Conservation (phyloP, 2,888 invertebrate species). For the Blastobasis lacticolella region DNA sequence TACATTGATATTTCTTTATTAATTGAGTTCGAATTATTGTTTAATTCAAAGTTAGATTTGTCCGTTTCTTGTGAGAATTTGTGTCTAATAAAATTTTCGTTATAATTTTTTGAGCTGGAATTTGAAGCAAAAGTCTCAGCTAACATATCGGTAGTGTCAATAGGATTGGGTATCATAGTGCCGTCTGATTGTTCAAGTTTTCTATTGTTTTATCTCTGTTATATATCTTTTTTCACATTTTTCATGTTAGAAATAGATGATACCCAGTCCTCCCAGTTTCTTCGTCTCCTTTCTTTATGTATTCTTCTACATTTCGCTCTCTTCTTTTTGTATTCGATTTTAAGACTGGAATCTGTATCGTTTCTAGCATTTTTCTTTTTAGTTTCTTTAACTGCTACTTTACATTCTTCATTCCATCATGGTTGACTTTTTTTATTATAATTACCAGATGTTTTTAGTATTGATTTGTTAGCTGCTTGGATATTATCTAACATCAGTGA, state of each 20-base stretch:
- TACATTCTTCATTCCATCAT: slow-evolving; percentile 6
- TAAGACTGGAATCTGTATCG: no score
- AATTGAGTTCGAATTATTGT: slow-evolving; percentile 4
- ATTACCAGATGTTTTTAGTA: not conserved
- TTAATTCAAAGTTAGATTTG: not conserved
- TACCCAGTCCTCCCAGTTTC: slow-evolving; percentile 6
- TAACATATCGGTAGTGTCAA: slow-evolving; percentile 3
- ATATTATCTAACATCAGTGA: not conserved
- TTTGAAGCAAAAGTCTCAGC: slow-evolving; percentile 8
- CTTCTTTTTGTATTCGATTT: no score
- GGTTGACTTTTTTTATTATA: not conserved
- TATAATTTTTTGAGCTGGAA: slow-evolving; percentile 11
- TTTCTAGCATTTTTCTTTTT: slow-evolving; percentile 1
- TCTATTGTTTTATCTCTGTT: not conserved
- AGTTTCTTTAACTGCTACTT: slow-evolving; percentile 2
- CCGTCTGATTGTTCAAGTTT: not conserved
- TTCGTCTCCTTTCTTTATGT: slow-evolving; percentile 1
- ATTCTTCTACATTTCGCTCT: no score
- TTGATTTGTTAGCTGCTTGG: not conserved
- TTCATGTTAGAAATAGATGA: slow-evolving; percentile 6
- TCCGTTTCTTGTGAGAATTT: not conserved
- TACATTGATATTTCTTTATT: slow-evolving; percentile 4
- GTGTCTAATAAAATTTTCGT: slow-evolving; percentile 2
- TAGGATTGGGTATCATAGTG: not conserved
- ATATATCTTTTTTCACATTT: slow-evolving; percentile 7